Evolutionary conservation across 2,113 vertebrate genomes (phyloP).

Genomic region (Cepphus grylle): DNA sequence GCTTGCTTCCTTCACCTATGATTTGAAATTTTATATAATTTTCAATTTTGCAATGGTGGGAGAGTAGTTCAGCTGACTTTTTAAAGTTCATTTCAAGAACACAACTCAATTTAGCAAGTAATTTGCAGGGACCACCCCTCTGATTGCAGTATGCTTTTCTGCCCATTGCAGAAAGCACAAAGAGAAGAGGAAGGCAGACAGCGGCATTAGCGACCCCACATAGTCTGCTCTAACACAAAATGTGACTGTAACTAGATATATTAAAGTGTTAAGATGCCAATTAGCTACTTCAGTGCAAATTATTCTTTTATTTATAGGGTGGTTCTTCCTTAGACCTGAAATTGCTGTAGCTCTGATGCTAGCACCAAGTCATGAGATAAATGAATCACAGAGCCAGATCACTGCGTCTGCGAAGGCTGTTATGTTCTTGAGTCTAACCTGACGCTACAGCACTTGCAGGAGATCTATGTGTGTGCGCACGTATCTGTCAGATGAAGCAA

Average conservation of each 20-base stretch:
- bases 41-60: not conserved
- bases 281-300: not conserved
- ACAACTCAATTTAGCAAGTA: not conserved
- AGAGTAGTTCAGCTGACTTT: not conserved
- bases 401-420: not conserved
- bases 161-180: not conserved
- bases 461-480: rapidly evolving
- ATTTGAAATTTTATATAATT: not conserved
- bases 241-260: not conserved
- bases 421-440: not conserved
- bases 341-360: not conserved
- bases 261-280: not conserved
- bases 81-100: not conserved
- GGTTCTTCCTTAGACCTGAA: not conserved
- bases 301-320: not conserved
- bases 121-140: not conserved
- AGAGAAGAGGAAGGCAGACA: not conserved
- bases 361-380: not conserved
- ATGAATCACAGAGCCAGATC: constrained; percentile 4
- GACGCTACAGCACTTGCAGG: not conserved
- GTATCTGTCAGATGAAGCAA: not conserved
- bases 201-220: not conserved
- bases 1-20: not conserved
- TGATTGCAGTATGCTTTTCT: not conserved
- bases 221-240: not conserved